Base-by-base conservation (phyloP, 1,140 invertebrate species). In the Monomorium pharaonis region DNA sequence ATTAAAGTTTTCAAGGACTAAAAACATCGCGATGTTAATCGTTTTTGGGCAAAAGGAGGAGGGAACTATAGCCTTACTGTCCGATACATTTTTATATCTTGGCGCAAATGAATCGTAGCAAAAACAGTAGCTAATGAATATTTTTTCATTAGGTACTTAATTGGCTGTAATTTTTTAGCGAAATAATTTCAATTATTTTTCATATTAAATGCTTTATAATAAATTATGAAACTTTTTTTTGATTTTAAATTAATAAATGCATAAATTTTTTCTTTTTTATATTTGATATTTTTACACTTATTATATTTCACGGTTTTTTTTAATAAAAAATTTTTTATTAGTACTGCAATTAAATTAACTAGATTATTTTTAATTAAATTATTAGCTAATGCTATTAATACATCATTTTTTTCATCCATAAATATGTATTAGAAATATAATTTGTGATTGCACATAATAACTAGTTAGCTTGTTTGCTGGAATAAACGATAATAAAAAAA, bases 1-100 rank as follows among this genome's bases (percentile, higher is more conserved):
- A 37, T 63, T 77, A 77, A 78, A 63, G 18, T 65, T 24, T 78
- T 14, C 44, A 65, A 78, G 44, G 42, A 37, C 44, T 21, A 47
- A 44, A 77, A 44, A 49, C 27, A n/a, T 9, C 9, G 18, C 3
- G 24, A 27, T 1, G 16, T 47, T 65, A 33, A 63, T 77, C 42
- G 24, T 33, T 49, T 30, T 42, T 37, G 3, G 14, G 7, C 10
- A 21, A 37, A 49, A 33, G 7, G n/a, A 60, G n/a, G n/a, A 65
- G 16, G 10, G 18, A 44, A 16, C 6, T 42, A 4, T 47, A 12
- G 37, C 12, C 24, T 63, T 7, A 21, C 16, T 30, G 21, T 18
- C 16, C 14, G 7, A 33, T 18, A 42, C 12, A 27, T 44, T 63
- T 62, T 18, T 33, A 30, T 72, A 16, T 72, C 0, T n/a, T 47